Percentiles rank a stretch among this genome's conserved stretches.
phyloP scores from a whole-genome alignment of 1,140 invertebrate genomes.

The Frieseomelitta varia region DNA sequence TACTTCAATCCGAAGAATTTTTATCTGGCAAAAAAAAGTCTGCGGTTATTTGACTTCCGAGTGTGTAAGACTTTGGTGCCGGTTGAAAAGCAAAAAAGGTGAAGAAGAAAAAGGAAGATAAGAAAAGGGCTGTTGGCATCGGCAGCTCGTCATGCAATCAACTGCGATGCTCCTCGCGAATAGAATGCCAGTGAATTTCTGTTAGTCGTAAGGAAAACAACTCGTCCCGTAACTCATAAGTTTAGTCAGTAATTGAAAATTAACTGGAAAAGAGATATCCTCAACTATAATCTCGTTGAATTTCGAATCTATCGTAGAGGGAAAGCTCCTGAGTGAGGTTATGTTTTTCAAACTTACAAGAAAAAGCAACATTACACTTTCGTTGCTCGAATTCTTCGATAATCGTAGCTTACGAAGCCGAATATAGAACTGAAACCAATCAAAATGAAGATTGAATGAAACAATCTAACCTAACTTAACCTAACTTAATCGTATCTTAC shows the following conservation, averaged over 20 bases:
- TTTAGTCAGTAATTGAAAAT: not conserved
- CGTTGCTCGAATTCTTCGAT: no score
- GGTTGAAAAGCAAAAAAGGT: not conserved
- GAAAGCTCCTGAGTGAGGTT: no score
- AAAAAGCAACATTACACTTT: no score
- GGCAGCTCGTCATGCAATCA: conserved; percentile 20
- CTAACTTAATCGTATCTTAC: no score
- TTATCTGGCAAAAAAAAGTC: not conserved
- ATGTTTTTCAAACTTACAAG: no score
- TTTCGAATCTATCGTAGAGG: no score
- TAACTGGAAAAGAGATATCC: no score
- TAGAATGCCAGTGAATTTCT: not conserved
- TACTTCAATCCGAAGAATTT: not conserved
- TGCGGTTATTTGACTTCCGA: conserved; percentile 6
- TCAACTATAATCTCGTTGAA: no score
- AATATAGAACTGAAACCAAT: no score
- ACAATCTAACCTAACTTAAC: no score
- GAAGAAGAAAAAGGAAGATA: not conserved
- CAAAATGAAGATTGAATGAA: no score
- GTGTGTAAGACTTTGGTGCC: conserved; percentile 3
- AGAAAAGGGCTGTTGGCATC: not conserved
- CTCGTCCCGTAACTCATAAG: not conserved
- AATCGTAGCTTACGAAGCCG: no score
- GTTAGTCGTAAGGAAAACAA: not conserved
- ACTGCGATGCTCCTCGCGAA: not conserved